Evolutionary conservation across 2,797 vertebrate genomes (phyloP).

Genomic region (Hephaestus fuliginosus): DNA sequence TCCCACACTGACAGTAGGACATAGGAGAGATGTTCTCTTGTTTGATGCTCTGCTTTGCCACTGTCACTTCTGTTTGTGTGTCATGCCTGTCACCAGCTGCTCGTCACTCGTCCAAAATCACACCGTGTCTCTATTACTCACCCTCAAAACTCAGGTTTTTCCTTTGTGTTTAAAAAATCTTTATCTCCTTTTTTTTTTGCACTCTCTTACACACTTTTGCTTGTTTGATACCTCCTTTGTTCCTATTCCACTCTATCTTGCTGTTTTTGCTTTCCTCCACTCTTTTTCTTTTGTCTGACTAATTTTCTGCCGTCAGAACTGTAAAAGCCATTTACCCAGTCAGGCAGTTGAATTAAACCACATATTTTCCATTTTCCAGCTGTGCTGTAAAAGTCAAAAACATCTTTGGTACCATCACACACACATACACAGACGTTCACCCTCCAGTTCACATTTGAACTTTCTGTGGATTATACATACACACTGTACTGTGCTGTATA

Average conservation of each 20-base stretch:
- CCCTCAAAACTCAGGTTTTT: slow-evolving; percentile 15
- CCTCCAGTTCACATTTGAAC: not conserved
- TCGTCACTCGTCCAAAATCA: slow-evolving; percentile 26
- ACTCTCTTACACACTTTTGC: not conserved
- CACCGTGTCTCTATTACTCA: slow-evolving; percentile 11
- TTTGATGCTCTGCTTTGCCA: slow-evolving; percentile 50
- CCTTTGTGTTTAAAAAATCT: slow-evolving; percentile 5
- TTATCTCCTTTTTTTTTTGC: not conserved
- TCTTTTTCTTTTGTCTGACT: slow-evolving; percentile 4
- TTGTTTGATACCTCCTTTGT: slow-evolving; percentile 1
- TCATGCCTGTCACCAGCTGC: slow-evolving; percentile 36
- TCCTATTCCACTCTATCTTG: not conserved
- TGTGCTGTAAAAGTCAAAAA: slow-evolving; percentile 30
- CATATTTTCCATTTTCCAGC: slow-evolving; percentile 14
- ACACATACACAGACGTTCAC: slow-evolving; percentile 1
- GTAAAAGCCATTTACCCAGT: slow-evolving; percentile 22
- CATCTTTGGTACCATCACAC: slow-evolving; percentile 17
- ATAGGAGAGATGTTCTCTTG: slow-evolving; percentile 39
- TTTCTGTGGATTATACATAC: not conserved
- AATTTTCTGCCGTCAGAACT: slow-evolving; percentile 21
- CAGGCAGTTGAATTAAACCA: slow-evolving; percentile 23
- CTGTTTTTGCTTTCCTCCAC: not conserved
- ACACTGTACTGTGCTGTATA: not conserved
- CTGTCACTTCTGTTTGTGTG: slow-evolving; percentile 52
- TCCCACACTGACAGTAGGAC: slow-evolving; percentile 48